Base-by-base conservation (phyloP, 2,888 invertebrate genomes). In the Malthinus flaveolus region DNA sequence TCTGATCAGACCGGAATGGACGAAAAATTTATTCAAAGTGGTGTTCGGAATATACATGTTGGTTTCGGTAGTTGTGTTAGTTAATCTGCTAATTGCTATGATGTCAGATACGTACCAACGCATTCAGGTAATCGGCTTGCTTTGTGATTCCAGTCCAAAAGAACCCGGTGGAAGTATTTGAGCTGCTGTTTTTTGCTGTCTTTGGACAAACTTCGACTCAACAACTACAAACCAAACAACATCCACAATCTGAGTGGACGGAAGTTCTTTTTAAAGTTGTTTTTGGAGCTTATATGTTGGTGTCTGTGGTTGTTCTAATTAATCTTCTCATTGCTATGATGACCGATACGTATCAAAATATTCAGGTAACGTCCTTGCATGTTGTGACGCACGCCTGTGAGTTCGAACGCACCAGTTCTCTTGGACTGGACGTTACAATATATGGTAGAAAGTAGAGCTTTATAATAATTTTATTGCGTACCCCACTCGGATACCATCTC, bases 321-420 rank as follows among this genome's bases (percentile, higher is more conserved):
- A 99, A 99, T 83, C 87, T 99, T 69, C 91, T 99, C 79, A 99
- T 99, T 85, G 99, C 99, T 85, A 99, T 99, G 98, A 98, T 99
- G 97, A 97, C 97, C 77, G 98, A 99, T 85, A 99, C 99, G 62
- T 99, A 99, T 81, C 98, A 99, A 80, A 86, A 96, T 78, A 98
- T 98, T 78, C 96, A 98, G 87, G 95, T 90, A 87, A 85, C 81
- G 76, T 45, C 37, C 52, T 54, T 57, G 57, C 57, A 59, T 55
- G 60, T 13, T 37, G 49, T 49, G 34, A 49, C 15, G 55, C 61
- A 59, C 57, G 62, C 55, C 54, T 57, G 46, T 47, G 39, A 46
- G 48, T 45, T 32, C 44, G 49, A 61, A 60, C 62, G 71, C 74
- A 74, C 75, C 75, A 75, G 78, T 77, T 78, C 77, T 75, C 73